Base-by-base conservation (phyloP, 2,113 vertebrate genomes). In the Lepus europaeus region DNA sequence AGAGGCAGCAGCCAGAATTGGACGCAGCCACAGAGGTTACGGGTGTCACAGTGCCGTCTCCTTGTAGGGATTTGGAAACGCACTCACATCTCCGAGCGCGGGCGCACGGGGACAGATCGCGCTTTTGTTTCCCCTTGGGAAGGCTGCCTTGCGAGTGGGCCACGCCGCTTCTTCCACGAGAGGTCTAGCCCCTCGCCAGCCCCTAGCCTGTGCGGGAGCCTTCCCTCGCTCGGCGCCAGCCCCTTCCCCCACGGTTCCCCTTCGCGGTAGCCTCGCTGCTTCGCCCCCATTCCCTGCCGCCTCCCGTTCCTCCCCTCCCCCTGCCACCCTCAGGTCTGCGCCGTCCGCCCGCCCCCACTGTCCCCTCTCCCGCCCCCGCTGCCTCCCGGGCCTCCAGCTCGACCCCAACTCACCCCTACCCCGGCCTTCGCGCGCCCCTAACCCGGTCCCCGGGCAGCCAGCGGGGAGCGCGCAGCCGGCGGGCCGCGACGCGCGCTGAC, bases 401-500 rank as follows among this genome's bases (percentile, higher is more conserved):
- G 14, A 31, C 61, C 6, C 33, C 39, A 25, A 31, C 22, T 39
- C 49, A 14, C 56, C 56, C 64, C 13, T 19, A 70, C n/a, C 23
- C 51, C 36, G 9, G 31, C 70, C 56, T 25, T 4, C 4, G 31
- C 5, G 78, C 92, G 9, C 31, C 20, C 7, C 4, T 19, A 1
- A 49, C 22, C 61, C 59, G 31, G 95, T 81, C 94, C 72, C 61
- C 0, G 20, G 56, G 78, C 51, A 5, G 94, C 97, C 87, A 73
- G 91, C 97, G 95, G 7, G 53, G 94, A 95, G 89, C 94, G 78
- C 87, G 93, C 97, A 91, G 97, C 95, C 96, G 78, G 98, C 97
- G 92, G 97, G 97, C 95, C 96, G 69, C 97, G 74, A 97, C 17
- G 97, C 72, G 96, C 97, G 95, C 97, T 98, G 98, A 97, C 98